A percentile compares a stretch with the other conserved stretches of the same genome.
Evolutionary conservation across 2,888 invertebrate species (phyloP).

Genomic region (Orthosia incerta): DNA sequence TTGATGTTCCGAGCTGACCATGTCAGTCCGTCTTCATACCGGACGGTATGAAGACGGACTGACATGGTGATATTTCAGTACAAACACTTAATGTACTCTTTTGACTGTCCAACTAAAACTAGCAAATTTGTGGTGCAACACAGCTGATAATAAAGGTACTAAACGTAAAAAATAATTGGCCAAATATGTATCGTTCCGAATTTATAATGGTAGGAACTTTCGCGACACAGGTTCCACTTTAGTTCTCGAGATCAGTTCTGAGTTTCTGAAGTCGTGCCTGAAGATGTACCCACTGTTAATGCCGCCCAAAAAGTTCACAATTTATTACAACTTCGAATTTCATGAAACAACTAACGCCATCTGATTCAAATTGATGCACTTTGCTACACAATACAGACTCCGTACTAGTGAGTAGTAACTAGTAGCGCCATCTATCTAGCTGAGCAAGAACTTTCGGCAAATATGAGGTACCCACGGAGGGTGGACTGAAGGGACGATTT

Average conservation of each 20-base stretch:
- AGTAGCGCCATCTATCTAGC: constrained; percentile 38
- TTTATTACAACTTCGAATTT: not conserved
- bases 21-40: too few species aligned
- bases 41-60: too few species aligned
- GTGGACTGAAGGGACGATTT: not conserved
- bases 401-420: not conserved
- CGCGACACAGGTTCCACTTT: not conserved
- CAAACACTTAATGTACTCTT: too few species aligned
- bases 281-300: not conserved
- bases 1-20: too few species aligned
- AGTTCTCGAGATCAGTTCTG: not conserved
- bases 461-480: not conserved
- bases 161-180: too few species aligned
- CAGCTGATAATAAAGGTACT: too few species aligned
- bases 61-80: too few species aligned
- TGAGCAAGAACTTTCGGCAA: not conserved
- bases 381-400: not conserved
- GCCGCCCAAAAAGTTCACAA: constrained; percentile 27
- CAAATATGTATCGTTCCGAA: too few species aligned
- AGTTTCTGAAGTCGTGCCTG: not conserved
- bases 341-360: constrained; percentile 46
- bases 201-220: too few species aligned
- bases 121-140: too few species aligned
- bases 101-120: too few species aligned
- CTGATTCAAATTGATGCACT: constrained; percentile 19